phyloP scores from a whole-genome alignment of 1,140 invertebrate genomes.

The Diabrotica virgifera region DNA sequence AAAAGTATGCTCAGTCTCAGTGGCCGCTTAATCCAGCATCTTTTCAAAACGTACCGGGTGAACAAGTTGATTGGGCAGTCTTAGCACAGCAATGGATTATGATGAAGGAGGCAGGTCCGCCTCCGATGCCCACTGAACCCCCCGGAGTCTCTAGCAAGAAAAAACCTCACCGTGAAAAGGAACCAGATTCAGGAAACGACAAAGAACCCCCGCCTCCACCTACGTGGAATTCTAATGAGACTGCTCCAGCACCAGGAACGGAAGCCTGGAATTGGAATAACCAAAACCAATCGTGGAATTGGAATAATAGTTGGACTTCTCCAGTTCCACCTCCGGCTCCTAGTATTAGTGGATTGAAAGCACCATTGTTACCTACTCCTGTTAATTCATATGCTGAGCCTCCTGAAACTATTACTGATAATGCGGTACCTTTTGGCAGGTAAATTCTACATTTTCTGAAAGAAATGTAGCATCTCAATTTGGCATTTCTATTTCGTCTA shows the following conservation, averaged over 20 bases:
- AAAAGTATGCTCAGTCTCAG: slow-evolving; percentile 63
- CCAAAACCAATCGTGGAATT: slow-evolving; percentile 49
- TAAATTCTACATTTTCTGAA: slow-evolving; percentile 10
- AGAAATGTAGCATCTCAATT: too few relatives aligned
- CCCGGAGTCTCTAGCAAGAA: slow-evolving; percentile 53
- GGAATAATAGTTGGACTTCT: slow-evolving; percentile 51
- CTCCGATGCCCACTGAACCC: slow-evolving; percentile 47
- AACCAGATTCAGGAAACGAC: slow-evolving; percentile 78
- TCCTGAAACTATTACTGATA: slow-evolving; percentile 37
- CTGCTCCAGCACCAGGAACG: slow-evolving; percentile 35
- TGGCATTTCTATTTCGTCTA: too few relatives aligned
- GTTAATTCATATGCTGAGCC: slow-evolving; percentile 48
- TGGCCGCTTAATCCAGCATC: slow-evolving; percentile 72
- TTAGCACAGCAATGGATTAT: slow-evolving; percentile 97
- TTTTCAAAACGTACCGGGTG: slow-evolving; percentile 53
- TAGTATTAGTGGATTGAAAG: slow-evolving; percentile 45
- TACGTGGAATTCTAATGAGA: slow-evolving; percentile 36
- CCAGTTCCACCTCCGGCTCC: slow-evolving; percentile 48
- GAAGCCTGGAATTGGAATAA: slow-evolving; percentile 43
- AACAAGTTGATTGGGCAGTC: slow-evolving; percentile 89
- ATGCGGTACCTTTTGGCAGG: slow-evolving; percentile 35
- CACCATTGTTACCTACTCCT: slow-evolving; percentile 47
- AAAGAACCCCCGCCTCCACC: slow-evolving; percentile 52
- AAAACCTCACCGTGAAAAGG: slow-evolving; percentile 54
- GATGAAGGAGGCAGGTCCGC: slow-evolving; percentile 79